Evolutionary conservation across 2,888 invertebrate genomes (phyloP).

Genomic region (Stratiomys singularior): DNA sequence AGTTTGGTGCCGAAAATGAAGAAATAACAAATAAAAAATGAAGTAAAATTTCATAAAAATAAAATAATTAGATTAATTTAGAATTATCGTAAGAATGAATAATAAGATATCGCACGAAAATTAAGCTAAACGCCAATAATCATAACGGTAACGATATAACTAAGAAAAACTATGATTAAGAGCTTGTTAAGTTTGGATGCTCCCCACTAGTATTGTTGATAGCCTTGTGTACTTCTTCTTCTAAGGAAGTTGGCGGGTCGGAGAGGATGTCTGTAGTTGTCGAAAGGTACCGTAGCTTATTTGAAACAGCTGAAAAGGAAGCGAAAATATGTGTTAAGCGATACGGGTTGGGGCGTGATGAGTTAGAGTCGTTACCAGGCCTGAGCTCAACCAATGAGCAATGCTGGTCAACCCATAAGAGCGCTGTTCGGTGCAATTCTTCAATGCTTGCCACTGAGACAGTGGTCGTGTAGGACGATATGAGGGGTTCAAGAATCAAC

Average conservation of each 20-base stretch:
- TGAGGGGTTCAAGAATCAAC: conserved; percentile 86
- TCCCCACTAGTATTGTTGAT: conserved; percentile 66
- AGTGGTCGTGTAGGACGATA: conserved; percentile 90
- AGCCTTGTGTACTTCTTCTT: conserved; percentile 88
- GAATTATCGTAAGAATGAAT: neutral
- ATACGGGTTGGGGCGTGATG: neutral
- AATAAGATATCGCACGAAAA: neutral
- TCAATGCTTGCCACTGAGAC: conserved; percentile 92
- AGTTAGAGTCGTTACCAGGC: conserved; percentile 76
- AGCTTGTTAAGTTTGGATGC: conserved; percentile 61
- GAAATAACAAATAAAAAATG: neutral
- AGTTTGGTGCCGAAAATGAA: neutral
- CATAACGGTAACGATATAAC: conserved; percentile 7
- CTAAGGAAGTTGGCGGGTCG: conserved; percentile 82
- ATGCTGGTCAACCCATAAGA: conserved; percentile 96
- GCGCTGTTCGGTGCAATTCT: conserved; percentile 90
- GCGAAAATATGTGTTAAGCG: conserved; percentile 37
- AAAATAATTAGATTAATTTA: neutral
- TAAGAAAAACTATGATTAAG: conserved; percentile 45
- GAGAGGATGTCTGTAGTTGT: conserved; percentile 93
- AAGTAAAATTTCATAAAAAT: neutral
- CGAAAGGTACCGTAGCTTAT: conserved; percentile 88
- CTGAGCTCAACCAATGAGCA: conserved; percentile 94
- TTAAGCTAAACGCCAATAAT: neutral
- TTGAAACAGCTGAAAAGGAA: conserved; percentile 82